A percentile compares a stretch with the other conserved stretches of the same genome.
Conservation (phyloP, 2,113 vertebrate species). For the Pavo muticus region DNA sequence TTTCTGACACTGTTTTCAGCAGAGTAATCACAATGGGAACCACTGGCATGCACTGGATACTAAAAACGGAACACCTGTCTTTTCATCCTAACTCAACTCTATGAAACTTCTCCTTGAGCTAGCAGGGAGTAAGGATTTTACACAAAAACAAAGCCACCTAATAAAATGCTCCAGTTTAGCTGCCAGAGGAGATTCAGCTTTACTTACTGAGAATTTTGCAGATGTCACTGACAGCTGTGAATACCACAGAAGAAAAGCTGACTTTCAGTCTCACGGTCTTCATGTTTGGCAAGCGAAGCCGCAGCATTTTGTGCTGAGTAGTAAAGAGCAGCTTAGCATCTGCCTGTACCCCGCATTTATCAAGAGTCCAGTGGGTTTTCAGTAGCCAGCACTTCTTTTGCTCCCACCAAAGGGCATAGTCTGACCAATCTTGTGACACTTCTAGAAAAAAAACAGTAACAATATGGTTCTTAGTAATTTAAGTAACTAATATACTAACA, state of each 20-base stretch:
- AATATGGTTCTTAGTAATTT: not conserved
- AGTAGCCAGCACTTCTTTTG: slow-evolving; percentile 94
- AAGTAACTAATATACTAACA: not conserved
- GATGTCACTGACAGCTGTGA: slow-evolving; percentile 91
- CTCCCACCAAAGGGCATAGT: slow-evolving; percentile 97
- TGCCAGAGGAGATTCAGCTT: not conserved
- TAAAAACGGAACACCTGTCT: not conserved
- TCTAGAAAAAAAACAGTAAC: slow-evolving; percentile 73
- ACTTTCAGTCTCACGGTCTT: slow-evolving; percentile 88
- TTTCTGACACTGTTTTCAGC: not conserved
- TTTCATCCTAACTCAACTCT: not conserved
- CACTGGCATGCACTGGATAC: not conserved
- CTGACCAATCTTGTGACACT: slow-evolving; percentile 92
- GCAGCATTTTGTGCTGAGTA: slow-evolving; percentile 91
- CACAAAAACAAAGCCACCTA: not conserved
- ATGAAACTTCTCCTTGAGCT: not conserved
- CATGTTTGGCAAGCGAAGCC: slow-evolving; percentile 92
- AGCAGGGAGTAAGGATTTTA: not conserved
- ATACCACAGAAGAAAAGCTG: slow-evolving; percentile 92
- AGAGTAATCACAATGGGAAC: not conserved
- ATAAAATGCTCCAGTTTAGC: not conserved
- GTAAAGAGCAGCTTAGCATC: slow-evolving; percentile 94
- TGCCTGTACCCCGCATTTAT: slow-evolving; percentile 94
- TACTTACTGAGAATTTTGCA: slow-evolving; percentile 93
- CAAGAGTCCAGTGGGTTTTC: slow-evolving; percentile 97